A percentile compares a stretch with the other conserved stretches of the same genome.
Conservation (phyloP, 1,140 invertebrate species). For the Eueides isabella region DNA sequence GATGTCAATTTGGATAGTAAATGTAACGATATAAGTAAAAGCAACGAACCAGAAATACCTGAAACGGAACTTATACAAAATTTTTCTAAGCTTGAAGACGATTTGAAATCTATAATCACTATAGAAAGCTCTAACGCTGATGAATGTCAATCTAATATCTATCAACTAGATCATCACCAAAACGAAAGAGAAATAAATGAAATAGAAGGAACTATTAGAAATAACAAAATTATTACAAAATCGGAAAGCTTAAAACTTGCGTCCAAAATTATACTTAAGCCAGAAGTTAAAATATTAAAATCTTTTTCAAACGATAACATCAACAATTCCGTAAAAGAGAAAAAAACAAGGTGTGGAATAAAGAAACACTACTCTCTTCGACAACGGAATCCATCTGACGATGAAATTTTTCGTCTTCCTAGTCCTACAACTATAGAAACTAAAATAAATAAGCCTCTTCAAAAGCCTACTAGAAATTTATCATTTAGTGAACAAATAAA, state of each 20-base stretch:
- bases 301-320: constrained; percentile 74
- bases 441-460: constrained; percentile 44
- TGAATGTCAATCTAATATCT: constrained; percentile 61
- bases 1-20: constrained; percentile 38
- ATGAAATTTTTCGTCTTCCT: constrained; percentile 60
- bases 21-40: constrained; percentile 45
- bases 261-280: constrained; percentile 50
- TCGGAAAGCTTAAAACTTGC: constrained; percentile 69
- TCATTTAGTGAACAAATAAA: constrained; percentile 57
- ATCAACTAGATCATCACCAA: constrained; percentile 68
- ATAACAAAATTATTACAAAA: constrained; percentile 76
- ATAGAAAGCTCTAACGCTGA: constrained; percentile 71
- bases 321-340: constrained; percentile 51
- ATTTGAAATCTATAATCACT: constrained; percentile 76
- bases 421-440: constrained; percentile 66
- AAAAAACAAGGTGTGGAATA: constrained; percentile 62
- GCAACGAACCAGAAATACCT: constrained; percentile 53
- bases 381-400: constrained; percentile 74
- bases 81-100: constrained; percentile 72
- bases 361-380: constrained; percentile 80
- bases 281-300: constrained; percentile 64
- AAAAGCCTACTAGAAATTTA: constrained; percentile 37
- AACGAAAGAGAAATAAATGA: constrained; percentile 80
- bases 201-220: constrained; percentile 77
- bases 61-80: constrained; percentile 62